Evolutionary conservation across 2,888 invertebrate species (phyloP), one percentile per base, ranked within the genome.

Genomic region (Coelogynopora nodosa): DNA sequence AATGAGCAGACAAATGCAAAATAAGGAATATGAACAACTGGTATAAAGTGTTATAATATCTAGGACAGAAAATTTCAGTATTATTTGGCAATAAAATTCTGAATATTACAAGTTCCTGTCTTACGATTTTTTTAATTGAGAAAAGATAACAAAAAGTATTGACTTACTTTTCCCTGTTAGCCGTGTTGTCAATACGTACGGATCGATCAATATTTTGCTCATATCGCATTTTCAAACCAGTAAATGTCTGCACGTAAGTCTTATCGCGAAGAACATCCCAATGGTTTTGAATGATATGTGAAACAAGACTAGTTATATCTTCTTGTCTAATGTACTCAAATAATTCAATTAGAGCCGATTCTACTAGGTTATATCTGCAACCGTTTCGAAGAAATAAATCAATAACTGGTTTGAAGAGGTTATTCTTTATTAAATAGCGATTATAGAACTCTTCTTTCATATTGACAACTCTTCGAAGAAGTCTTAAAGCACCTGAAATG

Each of bases 391-490:
- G 94, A 92, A 99, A 97, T 89, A 97, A 96, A 92, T 97, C 97
- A 89, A 98, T 95, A 87, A 99, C 96, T 31, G 97, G 97, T 89
- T 96, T 95, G 93, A 99, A 96, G 87, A 98, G 94, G 93, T 96
- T 96, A 88, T 96, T 96, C 92, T 96, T 96, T 89, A 96, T 95
- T 90, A 98, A 97, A 93, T 98, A 96, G 91, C 97, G 93, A 93
- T 98, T 97, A 93, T 99, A 99, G 93, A 97, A 97, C 92, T 99
- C 99, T 92, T 99, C 99, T 93, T 99, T 98, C 88, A 98, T 94
- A 86, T 97, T 96, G 90, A 98, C 95, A 89, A 99, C 96, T 93
- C 97, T 97, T 90, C 99, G 94, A 95, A 99, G 95, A 93, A 99
- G 96, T 93, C 98, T 94, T 90, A 99, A 94, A 86, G 98, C 97